phyloP scores from a whole-genome alignment of 2,797 vertebrate species.

The Sardinella longiceps region DNA sequence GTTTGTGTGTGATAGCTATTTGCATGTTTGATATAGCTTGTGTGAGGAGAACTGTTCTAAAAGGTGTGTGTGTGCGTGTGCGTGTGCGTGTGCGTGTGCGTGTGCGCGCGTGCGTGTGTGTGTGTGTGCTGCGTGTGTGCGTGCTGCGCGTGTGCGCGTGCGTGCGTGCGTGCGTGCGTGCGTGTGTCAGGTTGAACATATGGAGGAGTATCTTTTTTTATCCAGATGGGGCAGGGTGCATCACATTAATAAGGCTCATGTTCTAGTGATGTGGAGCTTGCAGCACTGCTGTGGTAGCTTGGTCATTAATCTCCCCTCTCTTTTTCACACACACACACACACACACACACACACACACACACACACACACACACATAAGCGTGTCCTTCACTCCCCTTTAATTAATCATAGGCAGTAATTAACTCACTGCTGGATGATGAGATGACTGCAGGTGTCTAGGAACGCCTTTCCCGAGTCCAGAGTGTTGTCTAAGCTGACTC shows the following conservation, averaged over 20 bases:
- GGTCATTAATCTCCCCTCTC: background rate
- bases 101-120: too few relatives aligned
- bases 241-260: background rate
- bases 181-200: background rate
- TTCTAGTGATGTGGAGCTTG: background rate
- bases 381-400: conserved; percentile 14
- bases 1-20: background rate
- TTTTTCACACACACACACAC: background rate
- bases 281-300: background rate
- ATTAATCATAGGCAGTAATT: conserved; percentile 17
- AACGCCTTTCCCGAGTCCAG: background rate
- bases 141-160: background rate
- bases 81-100: too few relatives aligned
- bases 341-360: conserved; percentile 5
- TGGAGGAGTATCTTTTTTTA: background rate
- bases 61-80: too few relatives aligned
- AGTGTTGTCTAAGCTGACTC: background rate
- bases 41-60: too few relatives aligned
- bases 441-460: conserved; percentile 1
- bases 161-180: background rate
- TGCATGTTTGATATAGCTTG: too few relatives aligned
- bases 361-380: background rate
- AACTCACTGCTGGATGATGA: background rate
- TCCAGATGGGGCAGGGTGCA: background rate
- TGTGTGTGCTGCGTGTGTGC: background rate